phyloP scores from a whole-genome alignment of 2,113 vertebrate genomes.

The Nerophis lumbriciformis region DNA sequence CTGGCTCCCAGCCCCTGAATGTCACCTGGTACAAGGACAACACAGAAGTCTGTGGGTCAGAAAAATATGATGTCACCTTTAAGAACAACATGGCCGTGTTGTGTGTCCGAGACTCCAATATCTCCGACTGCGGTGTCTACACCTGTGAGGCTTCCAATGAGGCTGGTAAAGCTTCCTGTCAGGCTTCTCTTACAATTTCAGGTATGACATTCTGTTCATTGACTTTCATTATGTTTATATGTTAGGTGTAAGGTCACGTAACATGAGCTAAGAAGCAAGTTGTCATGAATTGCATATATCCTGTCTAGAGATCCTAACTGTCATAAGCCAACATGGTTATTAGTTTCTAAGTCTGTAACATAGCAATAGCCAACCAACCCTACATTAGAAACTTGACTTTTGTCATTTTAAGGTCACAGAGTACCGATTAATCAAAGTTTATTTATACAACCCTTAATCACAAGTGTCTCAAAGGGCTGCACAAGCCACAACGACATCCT shows the following conservation, averaged over 20 bases:
- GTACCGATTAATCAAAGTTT: too few relatives aligned
- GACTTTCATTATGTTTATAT: background rate
- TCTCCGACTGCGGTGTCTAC: constrained; percentile 79
- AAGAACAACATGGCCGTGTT: constrained; percentile 78
- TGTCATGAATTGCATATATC: too few relatives aligned
- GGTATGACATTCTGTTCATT: constrained; percentile 61
- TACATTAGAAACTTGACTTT: too few relatives aligned
- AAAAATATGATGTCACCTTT: constrained; percentile 80
- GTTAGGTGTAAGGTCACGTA: background rate
- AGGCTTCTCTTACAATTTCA: constrained; percentile 80
- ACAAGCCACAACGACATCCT: too few relatives aligned
- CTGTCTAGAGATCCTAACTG: too few relatives aligned
- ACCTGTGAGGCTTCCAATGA: constrained; percentile 85
- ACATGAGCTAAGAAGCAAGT: too few relatives aligned
- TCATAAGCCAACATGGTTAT: too few relatives aligned
- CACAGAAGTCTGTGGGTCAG: constrained; percentile 71
- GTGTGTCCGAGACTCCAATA: constrained; percentile 65
- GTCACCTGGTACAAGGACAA: constrained; percentile 86
- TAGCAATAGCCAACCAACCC: too few relatives aligned
- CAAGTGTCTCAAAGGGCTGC: too few relatives aligned
- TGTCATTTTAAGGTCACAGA: too few relatives aligned
- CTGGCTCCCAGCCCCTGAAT: constrained; percentile 86
- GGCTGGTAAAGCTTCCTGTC: constrained; percentile 80
- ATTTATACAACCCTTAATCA: too few relatives aligned
- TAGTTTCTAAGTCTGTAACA: too few relatives aligned